Evolutionary conservation across 2,113 vertebrate species (phyloP).

Genomic region (Papio anubis): DNA sequence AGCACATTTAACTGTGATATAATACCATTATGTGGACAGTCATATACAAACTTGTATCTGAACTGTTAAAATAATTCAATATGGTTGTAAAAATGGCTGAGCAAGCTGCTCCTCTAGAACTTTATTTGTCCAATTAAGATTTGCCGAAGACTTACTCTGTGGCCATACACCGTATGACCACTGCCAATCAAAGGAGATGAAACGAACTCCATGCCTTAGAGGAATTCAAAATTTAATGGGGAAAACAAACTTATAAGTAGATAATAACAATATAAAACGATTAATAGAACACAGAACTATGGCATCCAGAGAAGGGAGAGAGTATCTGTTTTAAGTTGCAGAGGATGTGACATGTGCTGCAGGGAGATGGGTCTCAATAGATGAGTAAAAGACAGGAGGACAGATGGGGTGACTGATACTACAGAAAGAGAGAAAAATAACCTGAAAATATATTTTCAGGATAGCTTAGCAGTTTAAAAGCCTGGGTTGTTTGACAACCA

Average conservation of each 20-base stretch:
- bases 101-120: neutral
- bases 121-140: neutral
- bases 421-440: neutral
- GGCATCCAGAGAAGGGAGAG: neutral
- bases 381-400: neutral
- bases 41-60: neutral
- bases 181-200: neutral
- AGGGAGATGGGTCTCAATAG: no score
- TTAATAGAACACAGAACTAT: neutral
- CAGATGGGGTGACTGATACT: neutral
- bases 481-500: neutral
- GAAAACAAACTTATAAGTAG: neutral
- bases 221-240: neutral
- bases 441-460: neutral
- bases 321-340: neutral
- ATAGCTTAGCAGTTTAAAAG: neutral
- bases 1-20: neutral
- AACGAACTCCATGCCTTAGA: neutral
- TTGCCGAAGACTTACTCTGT: neutral
- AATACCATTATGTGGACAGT: neutral
- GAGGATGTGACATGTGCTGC: neutral
- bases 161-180: neutral
- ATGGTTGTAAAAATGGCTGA: neutral
- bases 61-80: neutral
- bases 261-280: neutral